phyloP scores from a whole-genome alignment of 2,113 vertebrate genomes.

The Anarrhichthys ocellatus region DNA sequence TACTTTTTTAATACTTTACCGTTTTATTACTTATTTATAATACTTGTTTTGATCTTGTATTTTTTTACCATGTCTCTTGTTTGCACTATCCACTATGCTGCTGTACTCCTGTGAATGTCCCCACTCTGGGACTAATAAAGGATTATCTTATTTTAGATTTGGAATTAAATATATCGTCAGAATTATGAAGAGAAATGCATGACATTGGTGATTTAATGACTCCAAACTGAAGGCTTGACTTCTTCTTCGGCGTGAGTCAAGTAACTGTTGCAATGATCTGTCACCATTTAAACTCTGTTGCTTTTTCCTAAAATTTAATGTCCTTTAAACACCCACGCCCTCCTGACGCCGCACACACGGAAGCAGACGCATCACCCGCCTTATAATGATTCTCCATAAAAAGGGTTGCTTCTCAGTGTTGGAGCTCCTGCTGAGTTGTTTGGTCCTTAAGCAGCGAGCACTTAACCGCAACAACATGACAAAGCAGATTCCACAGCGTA shows the following conservation, averaged over 20 bases:
- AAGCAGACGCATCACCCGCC: not conserved
- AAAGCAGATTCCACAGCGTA: conserved; percentile 13
- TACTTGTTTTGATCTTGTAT: too few relatives aligned
- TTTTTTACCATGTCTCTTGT: too few relatives aligned
- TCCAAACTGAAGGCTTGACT: not conserved
- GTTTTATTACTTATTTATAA: too few relatives aligned
- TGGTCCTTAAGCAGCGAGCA: conserved; percentile 28
- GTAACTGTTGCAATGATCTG: not conserved
- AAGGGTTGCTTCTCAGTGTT: conserved; percentile 6
- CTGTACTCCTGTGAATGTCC: too few relatives aligned
- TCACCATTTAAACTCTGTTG: not conserved
- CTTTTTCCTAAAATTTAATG: not conserved
- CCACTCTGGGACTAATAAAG: too few relatives aligned
- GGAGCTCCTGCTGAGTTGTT: conserved; percentile 32
- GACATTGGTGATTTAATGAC: not conserved
- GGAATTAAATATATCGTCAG: not conserved
- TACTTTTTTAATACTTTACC: too few relatives aligned
- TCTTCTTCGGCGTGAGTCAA: not conserved
- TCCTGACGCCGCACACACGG: not conserved
- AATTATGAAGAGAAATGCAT: not conserved
- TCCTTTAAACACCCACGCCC: not conserved
- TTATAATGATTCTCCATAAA: not conserved
- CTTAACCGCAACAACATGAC: conserved; percentile 29
- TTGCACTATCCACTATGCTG: too few relatives aligned
- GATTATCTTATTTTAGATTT: not conserved